Evolutionary conservation across 2,888 invertebrate genomes (phyloP), one percentile per base, ranked within the genome.

Genomic region (Acanthacorydalis orientalis): DNA sequence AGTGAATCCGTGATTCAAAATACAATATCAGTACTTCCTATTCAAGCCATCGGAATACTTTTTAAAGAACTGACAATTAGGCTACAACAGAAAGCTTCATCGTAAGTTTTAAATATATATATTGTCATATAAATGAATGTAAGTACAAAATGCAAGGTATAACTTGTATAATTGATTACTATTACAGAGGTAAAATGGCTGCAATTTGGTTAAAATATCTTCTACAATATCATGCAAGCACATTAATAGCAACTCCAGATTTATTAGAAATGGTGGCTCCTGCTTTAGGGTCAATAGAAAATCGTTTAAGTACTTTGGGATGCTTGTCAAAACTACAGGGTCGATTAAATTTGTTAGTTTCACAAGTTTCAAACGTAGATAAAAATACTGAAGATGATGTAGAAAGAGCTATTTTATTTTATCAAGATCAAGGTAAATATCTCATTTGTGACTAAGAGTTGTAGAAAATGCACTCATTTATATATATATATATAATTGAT

Each of bases 11-110:
- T 85, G 1, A 83, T 93, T 7, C 65, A 68, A 39, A 78, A 81
- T 51, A 91, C 93, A 0, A 70, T 91, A 14, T 70, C 75, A 47
- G 74, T 77, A 46, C 64, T 95, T 49, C 90, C 91, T 0, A 72
- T 88, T 0, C 79, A 82, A 53, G 80, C 79, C 48, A 73, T 93
- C 16, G 70, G 79, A 0, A 75, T 77, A 0, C 63, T 93, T 11
- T 61, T 93, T 4, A 74, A 79, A 52, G 84, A 90, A 62, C 68
- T 93, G 1, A 76, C 78, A 0, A 62, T 64, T 4, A 69, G 83
- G 64, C 72, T 88, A 51, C 72, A 78, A 49, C 76, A 76, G 53
- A 84, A 78, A 60, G 80, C 80, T 1, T 67, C 71, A 56, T 69
- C 73, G 83, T 86, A 60, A 77, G 80, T 70, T 41, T 42, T 35